Evolutionary conservation across 2,797 vertebrate genomes (phyloP).

Genomic region (Sebastes itinus): DNA sequence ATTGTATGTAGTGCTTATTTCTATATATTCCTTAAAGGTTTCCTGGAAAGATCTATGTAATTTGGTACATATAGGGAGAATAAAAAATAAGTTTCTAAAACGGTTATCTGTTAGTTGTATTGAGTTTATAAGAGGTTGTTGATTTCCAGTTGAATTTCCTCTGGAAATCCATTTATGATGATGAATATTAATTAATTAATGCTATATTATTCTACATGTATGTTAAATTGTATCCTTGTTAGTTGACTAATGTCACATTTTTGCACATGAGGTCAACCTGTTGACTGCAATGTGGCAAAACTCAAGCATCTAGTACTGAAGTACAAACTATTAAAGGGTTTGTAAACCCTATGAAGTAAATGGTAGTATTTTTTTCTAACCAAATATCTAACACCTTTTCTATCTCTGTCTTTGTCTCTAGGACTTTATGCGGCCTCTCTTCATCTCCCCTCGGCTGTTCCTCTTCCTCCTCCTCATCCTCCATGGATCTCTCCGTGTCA

Average conservation of each 20-base stretch:
- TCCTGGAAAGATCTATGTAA: background rate
- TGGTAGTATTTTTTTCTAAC: background rate
- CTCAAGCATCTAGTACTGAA: too few relatives aligned
- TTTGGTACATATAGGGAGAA: background rate
- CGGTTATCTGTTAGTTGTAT: background rate
- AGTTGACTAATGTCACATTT: background rate
- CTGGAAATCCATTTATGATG: background rate
- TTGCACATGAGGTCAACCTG: background rate
- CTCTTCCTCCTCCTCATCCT: constrained; percentile 69
- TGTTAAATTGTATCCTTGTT: background rate
- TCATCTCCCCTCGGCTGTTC: constrained; percentile 65
- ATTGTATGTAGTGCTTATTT: background rate
- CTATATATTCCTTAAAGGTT: background rate
- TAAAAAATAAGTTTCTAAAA: background rate
- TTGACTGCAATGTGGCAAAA: background rate
- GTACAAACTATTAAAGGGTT: background rate
- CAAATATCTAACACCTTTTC: background rate
- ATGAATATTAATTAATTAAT: background rate
- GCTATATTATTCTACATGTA: background rate
- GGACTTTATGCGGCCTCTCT: constrained; percentile 90
- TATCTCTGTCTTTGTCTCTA: constrained; percentile 53
- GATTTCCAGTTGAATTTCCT: background rate
- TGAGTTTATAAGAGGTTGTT: background rate
- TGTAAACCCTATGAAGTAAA: background rate
- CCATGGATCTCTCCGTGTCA: constrained; percentile 71